Conservation (phyloP, 2,888 invertebrate genomes). For the Caenorhabditis angaria region DNA sequence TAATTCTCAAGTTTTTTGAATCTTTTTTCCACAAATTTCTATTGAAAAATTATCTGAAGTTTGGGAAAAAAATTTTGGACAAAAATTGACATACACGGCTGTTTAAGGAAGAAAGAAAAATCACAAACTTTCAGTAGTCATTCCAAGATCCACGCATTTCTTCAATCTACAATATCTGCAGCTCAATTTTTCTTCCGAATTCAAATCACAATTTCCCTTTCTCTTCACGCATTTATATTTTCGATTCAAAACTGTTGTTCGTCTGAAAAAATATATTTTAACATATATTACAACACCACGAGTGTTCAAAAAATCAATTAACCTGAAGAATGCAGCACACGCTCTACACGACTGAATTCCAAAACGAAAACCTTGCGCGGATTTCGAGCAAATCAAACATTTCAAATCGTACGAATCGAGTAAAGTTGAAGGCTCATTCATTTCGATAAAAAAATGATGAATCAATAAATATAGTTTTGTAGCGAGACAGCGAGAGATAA, state of each 20-base stretch:
- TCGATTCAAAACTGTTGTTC: not conserved
- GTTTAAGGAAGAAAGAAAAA: no score
- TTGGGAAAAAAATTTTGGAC: no score
- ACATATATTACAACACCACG: not conserved
- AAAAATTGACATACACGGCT: no score
- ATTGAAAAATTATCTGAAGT: no score
- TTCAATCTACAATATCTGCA: constrained; percentile 16
- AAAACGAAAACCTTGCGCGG: not conserved
- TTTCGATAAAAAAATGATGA: not conserved
- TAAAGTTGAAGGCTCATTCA: not conserved
- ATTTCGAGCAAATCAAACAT: not conserved
- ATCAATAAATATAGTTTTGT: not conserved
- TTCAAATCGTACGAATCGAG: not conserved
- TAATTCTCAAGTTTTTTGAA: no score
- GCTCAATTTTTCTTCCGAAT: not conserved
- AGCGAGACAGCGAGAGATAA: not conserved
- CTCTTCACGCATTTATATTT: not conserved
- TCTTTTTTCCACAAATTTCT: no score
- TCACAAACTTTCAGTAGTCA: constrained; percentile 10
- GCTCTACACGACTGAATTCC: not conserved
- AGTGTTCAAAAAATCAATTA: not conserved
- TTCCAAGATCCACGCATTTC: constrained; percentile 14
- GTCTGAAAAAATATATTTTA: no score
- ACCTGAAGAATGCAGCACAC: not conserved
- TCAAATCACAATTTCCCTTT: not conserved